phyloP scores from a whole-genome alignment of 2,797 vertebrate species.

The Odontamblyopus lacepedii region DNA sequence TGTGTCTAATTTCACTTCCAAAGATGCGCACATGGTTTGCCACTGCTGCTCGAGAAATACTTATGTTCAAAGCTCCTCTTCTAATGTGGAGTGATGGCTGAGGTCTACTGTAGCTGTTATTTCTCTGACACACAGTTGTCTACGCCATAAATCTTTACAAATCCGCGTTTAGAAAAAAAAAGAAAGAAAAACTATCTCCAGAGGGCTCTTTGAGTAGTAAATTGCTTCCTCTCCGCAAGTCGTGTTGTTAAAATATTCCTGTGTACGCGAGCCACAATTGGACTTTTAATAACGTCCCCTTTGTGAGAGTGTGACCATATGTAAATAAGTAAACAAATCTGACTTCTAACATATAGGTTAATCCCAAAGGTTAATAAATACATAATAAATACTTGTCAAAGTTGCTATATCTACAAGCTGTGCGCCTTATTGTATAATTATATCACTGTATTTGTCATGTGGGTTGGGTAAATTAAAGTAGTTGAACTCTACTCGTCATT shows the following conservation, averaged over 20 bases:
- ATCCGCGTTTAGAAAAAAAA: conserved; percentile 65
- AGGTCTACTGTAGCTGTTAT: conserved; percentile 70
- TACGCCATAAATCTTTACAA: conserved; percentile 81
- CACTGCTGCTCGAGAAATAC: conserved; percentile 74
- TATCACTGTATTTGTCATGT: conserved; percentile 79
- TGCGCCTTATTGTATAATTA: conserved; percentile 74
- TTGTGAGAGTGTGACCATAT: conserved; percentile 56
- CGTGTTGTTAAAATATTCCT: conserved; percentile 43
- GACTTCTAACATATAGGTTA: conserved; percentile 66
- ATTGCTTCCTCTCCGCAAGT: conserved; percentile 67
- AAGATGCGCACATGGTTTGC: conserved; percentile 79
- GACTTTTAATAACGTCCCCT: conserved; percentile 41
- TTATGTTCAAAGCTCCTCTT: conserved; percentile 81
- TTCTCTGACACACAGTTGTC: conserved; percentile 82
- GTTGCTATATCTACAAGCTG: conserved; percentile 64
- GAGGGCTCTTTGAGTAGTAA: conserved; percentile 68
- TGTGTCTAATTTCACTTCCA: conserved; percentile 79
- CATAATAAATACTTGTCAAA: conserved; percentile 57
- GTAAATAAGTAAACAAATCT: conserved; percentile 60
- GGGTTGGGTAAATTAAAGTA: conserved; percentile 77
- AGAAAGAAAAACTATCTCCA: conserved; percentile 46
- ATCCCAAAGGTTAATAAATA: conserved; percentile 77
- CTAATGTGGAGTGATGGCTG: conserved; percentile 79
- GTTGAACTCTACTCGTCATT: conserved; percentile 21
- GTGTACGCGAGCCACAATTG: conserved; percentile 27